Conservation (phyloP, 2,113 vertebrate species). For the Hippocampus abdominalis region DNA sequence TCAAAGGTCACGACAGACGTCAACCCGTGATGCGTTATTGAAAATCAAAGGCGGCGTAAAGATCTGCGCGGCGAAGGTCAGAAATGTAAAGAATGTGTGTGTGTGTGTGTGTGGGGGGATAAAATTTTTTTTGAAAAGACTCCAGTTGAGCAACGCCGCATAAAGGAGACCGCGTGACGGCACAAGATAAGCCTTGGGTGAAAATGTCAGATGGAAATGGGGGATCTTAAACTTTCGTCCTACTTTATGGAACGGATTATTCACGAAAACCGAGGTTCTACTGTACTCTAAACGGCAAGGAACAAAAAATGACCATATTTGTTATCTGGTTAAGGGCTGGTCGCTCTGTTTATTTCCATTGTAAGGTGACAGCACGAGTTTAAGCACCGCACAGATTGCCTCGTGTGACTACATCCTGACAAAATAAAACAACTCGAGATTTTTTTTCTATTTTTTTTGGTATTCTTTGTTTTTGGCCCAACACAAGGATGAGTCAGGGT, state of each 20-base stretch:
- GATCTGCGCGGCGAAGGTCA: constrained; percentile 50
- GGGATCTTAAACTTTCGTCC: neutral
- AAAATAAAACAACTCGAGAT: neutral
- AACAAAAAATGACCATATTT: neutral
- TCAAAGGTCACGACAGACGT: constrained; percentile 59
- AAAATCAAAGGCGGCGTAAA: constrained; percentile 66
- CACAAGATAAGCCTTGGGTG: constrained; percentile 39
- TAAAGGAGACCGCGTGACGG: constrained; percentile 59
- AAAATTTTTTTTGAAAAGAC: constrained; percentile 15
- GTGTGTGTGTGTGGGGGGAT: neutral
- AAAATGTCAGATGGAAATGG: constrained; percentile 51
- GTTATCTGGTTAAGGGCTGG: neutral
- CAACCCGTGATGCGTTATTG: constrained; percentile 42
- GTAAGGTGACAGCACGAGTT: neutral
- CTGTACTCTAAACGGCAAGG: too few relatives aligned
- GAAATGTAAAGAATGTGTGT: neutral
- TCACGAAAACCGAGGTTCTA: too few relatives aligned
- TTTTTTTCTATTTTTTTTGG: constrained; percentile 20
- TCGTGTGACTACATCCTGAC: neutral
- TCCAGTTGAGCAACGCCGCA: constrained; percentile 35
- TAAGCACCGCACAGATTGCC: neutral
- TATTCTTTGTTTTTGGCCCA: constrained; percentile 26
- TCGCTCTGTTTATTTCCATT: neutral
- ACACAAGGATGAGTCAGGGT: constrained; percentile 54
- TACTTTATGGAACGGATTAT: too few relatives aligned